Evolutionary conservation across 2,113 vertebrate species (phyloP).

Genomic region (Callionymus lyra): DNA sequence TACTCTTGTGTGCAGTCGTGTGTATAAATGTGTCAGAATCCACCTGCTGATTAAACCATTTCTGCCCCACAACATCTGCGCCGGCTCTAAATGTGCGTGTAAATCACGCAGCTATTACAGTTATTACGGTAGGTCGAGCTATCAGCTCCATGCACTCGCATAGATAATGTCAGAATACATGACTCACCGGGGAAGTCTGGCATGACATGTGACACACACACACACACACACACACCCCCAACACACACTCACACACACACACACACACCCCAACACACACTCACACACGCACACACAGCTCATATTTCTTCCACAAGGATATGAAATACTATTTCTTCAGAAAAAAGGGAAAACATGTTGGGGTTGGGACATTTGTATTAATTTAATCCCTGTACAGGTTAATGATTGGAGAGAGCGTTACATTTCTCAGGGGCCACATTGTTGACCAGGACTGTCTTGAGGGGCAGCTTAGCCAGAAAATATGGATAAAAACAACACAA

Average conservation of each 20-base stretch:
- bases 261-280: no score
- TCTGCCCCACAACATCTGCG: constrained; percentile 34
- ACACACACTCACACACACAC: background rate
- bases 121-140: constrained; percentile 46
- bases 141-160: constrained; percentile 35
- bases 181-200: constrained; percentile 46
- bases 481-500: no score
- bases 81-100: constrained; percentile 10
- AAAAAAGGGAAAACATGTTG: no score
- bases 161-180: constrained; percentile 52
- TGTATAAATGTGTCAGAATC: constrained; percentile 1
- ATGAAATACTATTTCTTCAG: no score
- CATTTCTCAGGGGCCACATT: no score
- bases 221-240: background rate
- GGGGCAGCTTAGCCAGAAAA: no score
- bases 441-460: no score
- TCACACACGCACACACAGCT: no score
- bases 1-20: background rate
- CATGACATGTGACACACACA: constrained; percentile 36
- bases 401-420: no score
- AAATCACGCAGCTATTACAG: constrained; percentile 49
- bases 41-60: constrained; percentile 26
- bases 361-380: no score
- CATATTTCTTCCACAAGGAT: no score
- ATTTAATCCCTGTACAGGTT: no score